Evolutionary conservation across 2,888 invertebrate species (phyloP).

Genomic region (Temnothorax ravouxi): DNA sequence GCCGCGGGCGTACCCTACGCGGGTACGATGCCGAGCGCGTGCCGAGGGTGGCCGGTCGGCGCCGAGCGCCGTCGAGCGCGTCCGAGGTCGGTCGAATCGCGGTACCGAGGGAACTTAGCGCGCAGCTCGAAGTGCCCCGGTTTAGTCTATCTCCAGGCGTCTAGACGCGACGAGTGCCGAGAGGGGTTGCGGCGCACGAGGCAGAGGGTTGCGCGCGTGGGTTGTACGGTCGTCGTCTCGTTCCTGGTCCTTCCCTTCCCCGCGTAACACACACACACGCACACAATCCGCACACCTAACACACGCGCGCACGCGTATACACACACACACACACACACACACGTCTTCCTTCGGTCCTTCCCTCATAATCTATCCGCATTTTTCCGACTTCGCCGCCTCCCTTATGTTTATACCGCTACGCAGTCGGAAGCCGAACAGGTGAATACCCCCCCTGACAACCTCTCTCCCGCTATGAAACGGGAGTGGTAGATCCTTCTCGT

Average conservation of each 20-base stretch:
- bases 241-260: neutral
- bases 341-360: too few relatives aligned
- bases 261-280: neutral
- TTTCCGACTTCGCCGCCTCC: conserved; percentile 31
- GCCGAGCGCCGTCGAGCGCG: conserved; percentile 49
- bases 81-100: conserved; percentile 74
- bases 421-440: conserved; percentile 49
- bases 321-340: too few relatives aligned
- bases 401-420: conserved; percentile 43
- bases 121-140: conserved; percentile 72
- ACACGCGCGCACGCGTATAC: neutral
- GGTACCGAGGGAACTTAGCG: conserved; percentile 73
- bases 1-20: too few relatives aligned
- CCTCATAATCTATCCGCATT: too few relatives aligned
- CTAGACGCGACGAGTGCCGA: conserved; percentile 75
- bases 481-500: conserved; percentile 43
- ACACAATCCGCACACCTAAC: neutral
- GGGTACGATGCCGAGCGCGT: conserved; percentile 44
- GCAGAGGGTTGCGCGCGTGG: conserved; percentile 45
- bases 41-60: conserved; percentile 46
- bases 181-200: conserved; percentile 62
- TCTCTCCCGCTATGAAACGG: conserved; percentile 41
- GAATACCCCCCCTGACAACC: conserved; percentile 27
- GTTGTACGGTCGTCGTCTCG: conserved; percentile 46
- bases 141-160: conserved; percentile 80